Conservation (phyloP, 1,140 invertebrate species). For the Dysdera silvatica region DNA sequence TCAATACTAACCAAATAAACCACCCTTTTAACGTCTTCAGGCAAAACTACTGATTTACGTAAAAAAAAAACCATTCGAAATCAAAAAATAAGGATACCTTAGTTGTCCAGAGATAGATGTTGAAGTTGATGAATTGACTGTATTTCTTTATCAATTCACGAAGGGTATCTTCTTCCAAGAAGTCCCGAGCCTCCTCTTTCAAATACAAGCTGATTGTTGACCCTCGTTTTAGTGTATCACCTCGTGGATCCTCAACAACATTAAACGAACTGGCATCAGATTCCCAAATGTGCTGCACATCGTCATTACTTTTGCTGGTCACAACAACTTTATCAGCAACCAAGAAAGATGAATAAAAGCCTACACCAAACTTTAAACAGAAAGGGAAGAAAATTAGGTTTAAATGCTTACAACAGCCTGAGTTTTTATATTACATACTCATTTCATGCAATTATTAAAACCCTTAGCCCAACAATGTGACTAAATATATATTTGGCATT, state of each 20-base stretch:
- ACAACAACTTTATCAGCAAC: constrained; percentile 82
- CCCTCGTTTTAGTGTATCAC: constrained; percentile 79
- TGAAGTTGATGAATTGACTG: constrained; percentile 99
- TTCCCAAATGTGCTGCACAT: constrained; percentile 96
- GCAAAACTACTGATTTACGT: background rate
- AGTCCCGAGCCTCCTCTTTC: constrained; percentile 95
- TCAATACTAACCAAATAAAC: background rate
- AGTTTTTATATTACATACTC: no score
- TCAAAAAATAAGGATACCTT: constrained; percentile 50
- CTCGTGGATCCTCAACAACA: constrained; percentile 88
- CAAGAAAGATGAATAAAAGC: constrained; percentile 95
- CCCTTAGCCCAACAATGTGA: no score
- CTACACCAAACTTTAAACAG: constrained; percentile 80
- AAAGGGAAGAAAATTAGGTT: background rate
- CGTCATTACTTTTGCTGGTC: constrained; percentile 90
- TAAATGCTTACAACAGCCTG: no score
- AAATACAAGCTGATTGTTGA: constrained; percentile 75
- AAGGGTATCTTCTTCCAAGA: constrained; percentile 84
- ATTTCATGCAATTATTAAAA: no score
- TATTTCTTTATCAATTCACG: constrained; percentile 91
- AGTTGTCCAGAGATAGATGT: constrained; percentile 92
- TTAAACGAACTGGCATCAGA: constrained; percentile 82
- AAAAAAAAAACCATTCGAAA: constrained; percentile 7
- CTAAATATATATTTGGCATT: no score
- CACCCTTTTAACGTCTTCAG: background rate